phyloP scores from a whole-genome alignment of 2,797 vertebrate genomes.

The Serranus cabrilla region DNA sequence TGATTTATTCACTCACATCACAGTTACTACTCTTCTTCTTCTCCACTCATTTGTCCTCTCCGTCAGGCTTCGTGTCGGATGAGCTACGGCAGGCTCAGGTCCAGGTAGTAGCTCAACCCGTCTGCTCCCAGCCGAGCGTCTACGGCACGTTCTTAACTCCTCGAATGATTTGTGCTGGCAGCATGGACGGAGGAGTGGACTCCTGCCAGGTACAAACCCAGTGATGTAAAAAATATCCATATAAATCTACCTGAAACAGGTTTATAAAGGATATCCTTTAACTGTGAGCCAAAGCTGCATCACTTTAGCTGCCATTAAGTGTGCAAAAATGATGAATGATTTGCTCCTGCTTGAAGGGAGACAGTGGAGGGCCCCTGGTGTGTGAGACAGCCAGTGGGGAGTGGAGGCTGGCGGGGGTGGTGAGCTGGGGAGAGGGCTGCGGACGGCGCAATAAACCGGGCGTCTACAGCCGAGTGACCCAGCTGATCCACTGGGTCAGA shows the following conservation, averaged over 20 bases:
- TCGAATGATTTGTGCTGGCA: slow-evolving; percentile 88
- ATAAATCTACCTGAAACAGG: not conserved
- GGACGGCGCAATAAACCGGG: slow-evolving; percentile 83
- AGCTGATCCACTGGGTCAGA: slow-evolving; percentile 79
- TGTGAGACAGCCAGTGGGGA: slow-evolving; percentile 75
- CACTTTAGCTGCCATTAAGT: not conserved
- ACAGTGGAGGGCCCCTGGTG: slow-evolving; percentile 86
- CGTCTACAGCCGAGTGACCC: slow-evolving; percentile 83
- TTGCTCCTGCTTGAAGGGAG: slow-evolving; percentile 77
- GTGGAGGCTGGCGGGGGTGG: slow-evolving; percentile 85
- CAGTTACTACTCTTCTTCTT: not conserved
- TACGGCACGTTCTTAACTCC: slow-evolving; percentile 81
- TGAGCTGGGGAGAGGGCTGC: slow-evolving; percentile 88
- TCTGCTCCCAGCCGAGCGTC: slow-evolving; percentile 73
- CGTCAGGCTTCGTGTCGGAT: slow-evolving; percentile 71
- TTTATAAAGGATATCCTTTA: not conserved
- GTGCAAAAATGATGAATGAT: not conserved
- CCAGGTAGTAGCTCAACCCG: slow-evolving; percentile 76
- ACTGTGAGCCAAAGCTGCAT: not conserved
- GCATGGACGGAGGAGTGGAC: slow-evolving; percentile 83
- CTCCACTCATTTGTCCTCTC: not conserved
- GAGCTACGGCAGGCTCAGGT: slow-evolving; percentile 84
- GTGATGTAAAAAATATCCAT: slow-evolving; percentile 3
- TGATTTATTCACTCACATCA: not conserved
- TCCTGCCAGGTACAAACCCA: slow-evolving; percentile 85